phyloP scores from a whole-genome alignment of 2,888 invertebrate genomes.

The Pristionchus fissidentatus region DNA sequence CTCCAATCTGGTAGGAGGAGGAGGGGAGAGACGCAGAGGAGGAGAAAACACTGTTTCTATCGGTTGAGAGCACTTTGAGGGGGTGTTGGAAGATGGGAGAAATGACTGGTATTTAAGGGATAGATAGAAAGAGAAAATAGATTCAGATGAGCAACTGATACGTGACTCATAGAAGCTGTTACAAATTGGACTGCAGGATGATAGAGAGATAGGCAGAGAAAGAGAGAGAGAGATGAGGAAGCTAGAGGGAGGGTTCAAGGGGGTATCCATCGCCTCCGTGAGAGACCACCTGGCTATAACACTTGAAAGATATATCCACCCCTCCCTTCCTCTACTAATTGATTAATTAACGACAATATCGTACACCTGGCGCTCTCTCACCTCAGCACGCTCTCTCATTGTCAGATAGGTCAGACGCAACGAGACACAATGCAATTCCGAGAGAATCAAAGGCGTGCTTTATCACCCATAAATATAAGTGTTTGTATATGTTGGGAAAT shows the following conservation, averaged over 20 bases:
- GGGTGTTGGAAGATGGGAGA: neutral
- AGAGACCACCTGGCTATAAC: slow-evolving; percentile 25
- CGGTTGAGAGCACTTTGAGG: neutral
- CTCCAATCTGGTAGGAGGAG: slow-evolving; percentile 17
- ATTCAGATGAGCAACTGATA: neutral
- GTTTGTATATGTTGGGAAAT: neutral
- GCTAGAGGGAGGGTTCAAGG: neutral
- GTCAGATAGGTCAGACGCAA: too few relatives aligned
- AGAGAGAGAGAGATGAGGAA: slow-evolving; percentile 13
- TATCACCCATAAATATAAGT: slow-evolving; percentile 25
- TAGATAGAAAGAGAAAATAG: neutral
- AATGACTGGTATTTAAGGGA: too few relatives aligned
- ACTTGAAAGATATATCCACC: neutral
- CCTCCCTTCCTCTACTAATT: neutral
- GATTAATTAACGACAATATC: slow-evolving; percentile 1
- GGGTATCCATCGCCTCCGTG: too few relatives aligned
- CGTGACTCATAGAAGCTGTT: neutral
- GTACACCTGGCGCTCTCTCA: neutral
- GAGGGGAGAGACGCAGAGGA: neutral
- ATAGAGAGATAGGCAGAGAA: slow-evolving; percentile 4
- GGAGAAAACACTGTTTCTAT: neutral
- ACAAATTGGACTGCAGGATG: neutral
- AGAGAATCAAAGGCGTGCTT: slow-evolving; percentile 17
- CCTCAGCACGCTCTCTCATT: neutral
- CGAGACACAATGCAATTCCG: neutral